phyloP scores from a whole-genome alignment of 2,888 invertebrate species.

The Rotaria magnacalcarata region DNA sequence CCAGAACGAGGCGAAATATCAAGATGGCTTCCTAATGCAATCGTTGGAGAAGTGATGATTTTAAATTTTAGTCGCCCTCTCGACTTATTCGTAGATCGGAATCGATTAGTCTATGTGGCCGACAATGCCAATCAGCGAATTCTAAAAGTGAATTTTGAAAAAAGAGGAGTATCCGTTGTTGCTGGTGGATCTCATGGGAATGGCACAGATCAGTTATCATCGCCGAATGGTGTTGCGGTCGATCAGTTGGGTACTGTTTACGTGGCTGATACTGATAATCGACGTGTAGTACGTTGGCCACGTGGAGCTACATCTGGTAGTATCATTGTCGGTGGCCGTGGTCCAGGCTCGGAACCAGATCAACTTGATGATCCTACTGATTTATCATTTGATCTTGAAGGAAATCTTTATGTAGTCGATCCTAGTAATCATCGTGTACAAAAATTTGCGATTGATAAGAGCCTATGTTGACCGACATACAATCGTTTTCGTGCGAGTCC shows the following conservation, averaged over 20 bases:
- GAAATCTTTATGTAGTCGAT: constrained; percentile 7
- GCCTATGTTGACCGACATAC: background rate
- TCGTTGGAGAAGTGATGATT: background rate
- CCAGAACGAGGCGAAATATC: background rate
- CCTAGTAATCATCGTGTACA: background rate
- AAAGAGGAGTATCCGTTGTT: background rate
- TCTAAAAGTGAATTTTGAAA: background rate
- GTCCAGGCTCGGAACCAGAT: background rate
- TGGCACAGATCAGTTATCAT: background rate
- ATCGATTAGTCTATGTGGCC: background rate
- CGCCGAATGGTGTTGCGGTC: background rate
- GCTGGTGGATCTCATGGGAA: background rate
- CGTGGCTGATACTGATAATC: constrained; percentile 22
- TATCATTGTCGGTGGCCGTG: background rate
- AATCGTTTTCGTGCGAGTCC: too few species aligned
- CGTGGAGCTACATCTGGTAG: background rate
- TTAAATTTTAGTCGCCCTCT: background rate
- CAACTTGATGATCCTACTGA: background rate
- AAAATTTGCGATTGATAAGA: constrained; percentile 13
- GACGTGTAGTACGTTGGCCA: background rate
- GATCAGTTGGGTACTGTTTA: background rate
- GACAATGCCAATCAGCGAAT: background rate
- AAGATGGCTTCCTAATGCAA: background rate
- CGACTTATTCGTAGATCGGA: background rate
- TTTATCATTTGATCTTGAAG: background rate